Percentiles rank a stretch among this genome's conserved stretches.
Conservation (phyloP, 2,888 invertebrate genomes). For the Xestia c-nigrum region DNA sequence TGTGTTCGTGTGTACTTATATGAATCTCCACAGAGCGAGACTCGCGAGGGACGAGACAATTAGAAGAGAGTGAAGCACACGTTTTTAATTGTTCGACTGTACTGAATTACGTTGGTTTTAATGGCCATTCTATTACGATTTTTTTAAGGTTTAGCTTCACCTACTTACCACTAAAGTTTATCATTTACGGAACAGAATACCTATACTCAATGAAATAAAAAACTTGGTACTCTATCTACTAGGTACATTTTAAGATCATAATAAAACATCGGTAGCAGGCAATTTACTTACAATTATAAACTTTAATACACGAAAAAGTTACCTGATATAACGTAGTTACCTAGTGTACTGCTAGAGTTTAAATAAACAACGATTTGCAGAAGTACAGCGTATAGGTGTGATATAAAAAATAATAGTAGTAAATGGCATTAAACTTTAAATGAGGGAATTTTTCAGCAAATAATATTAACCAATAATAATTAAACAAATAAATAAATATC, state of each 20-base stretch:
- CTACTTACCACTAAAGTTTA: too few relatives aligned
- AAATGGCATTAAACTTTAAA: background rate
- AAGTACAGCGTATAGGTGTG: background rate
- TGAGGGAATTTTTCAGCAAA: background rate
- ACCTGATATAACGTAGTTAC: background rate
- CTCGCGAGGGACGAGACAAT: slow-evolving; percentile 29
- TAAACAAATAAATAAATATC: too few relatives aligned
- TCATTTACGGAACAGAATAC: background rate
- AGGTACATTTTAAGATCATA: background rate
- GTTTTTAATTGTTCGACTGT: slow-evolving; percentile 46
- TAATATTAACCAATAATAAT: too few relatives aligned
- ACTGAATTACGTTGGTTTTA: slow-evolving; percentile 24
- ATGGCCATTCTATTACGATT: slow-evolving; percentile 4
- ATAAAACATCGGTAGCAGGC: background rate
- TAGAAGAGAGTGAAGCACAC: slow-evolving; percentile 23
- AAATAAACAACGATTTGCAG: background rate
- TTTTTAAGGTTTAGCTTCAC: background rate
- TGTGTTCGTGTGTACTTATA: slow-evolving; percentile 22
- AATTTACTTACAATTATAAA: background rate
- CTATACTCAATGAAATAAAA: too few relatives aligned
- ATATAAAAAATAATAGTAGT: background rate
- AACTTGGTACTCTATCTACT: background rate
- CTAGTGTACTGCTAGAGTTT: background rate
- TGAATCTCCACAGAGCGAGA: background rate
- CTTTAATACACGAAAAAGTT: background rate